Evolutionary conservation across 2,113 vertebrate species (phyloP), one percentile per base, ranked within the genome.

Genomic region (Hypomesus transpacificus): DNA sequence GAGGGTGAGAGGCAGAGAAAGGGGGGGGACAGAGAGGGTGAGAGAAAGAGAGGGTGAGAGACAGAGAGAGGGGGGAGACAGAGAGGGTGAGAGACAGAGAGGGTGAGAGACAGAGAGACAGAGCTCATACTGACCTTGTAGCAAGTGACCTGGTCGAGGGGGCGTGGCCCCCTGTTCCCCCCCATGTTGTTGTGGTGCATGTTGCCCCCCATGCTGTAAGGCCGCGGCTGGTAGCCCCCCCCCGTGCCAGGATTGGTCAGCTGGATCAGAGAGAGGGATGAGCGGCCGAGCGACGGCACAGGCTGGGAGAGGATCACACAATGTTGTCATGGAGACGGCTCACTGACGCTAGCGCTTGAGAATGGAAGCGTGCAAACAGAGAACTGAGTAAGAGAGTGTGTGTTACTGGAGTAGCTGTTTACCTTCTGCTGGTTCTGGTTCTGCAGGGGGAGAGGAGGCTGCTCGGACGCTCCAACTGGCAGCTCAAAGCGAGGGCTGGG

Each of bases 61-160:
- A 31, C 2, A 31, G 1, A 39, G 39, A 39, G 39, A 39, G 34
- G 7, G 34, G 28, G 4, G 5, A 39, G 39, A 39, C 39, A 9
- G 39, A 39, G 39, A 39, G 39, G 6, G 39, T 1, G 39, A 39
- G 9, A 39, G 39, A 39, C 7, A 39, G 1, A 39, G 39, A 39
- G 39, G 39, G 39, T 1, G 39, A 39, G 39, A 39, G 39, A 34
- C 31, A 9, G 34, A 39, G 9, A 46, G 39, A 2, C 1, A 58
- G 20, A 22, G 3, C n/a, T 22, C n/a, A 22, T 46, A 46, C 39
- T 46, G 39, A 96, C 96, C 95, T 98, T 99, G 84, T 98, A 99
- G 88, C 97, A 99, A 8, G 97, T 99, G 88, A 99, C 97, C 88
- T 99, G 97, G 85, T 99, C 97, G 88, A 99, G 80, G 0, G 97